Evolutionary conservation across 2,888 invertebrate genomes (phyloP), one percentile per base, ranked within the genome.

Genomic region (Ophion obscuratus): DNA sequence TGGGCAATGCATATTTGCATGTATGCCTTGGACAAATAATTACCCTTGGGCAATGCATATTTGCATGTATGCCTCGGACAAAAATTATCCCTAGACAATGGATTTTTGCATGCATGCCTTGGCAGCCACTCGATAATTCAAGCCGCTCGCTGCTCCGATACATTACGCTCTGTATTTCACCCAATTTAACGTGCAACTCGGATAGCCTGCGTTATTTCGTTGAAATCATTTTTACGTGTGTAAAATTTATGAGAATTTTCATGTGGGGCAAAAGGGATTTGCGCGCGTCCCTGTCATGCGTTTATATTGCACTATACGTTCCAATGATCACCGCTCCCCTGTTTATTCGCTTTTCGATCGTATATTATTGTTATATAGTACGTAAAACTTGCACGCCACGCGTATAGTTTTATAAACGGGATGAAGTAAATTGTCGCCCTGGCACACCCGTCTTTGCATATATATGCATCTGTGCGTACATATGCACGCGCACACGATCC

Each of bases 391-490:
- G 66, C 27, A 67, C n/a, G 57, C 73, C 17, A 27, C 71, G 61
- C 77, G 62, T 57, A 73, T 53, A 53, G 75, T 77, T 66, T 77
- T 75, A 77, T 66, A 78, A 76, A 64, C 62, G 84, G 40, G 67
- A 81, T 62, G 77, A 78, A 68, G 74, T 78, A 84, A 81, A 84
- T 84, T 81, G 81, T 84, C 84, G 57, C 77, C n/a, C 10, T 40
- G 84, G 81, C 81, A 61, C 77, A 81, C 81, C 81, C 84, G 73
- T 78, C 27, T 84, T 81, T 64, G 73, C 73, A 66, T 74, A 62
- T 67, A 74, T 79, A 71, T 66, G 64, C 57, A 76, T 70, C 67
- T 20, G 31, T 17, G 44, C 17, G n/a, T 57, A 62, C 24, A 17
- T 66, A 53, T 31, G 40, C 59, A 61, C n/a, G 27, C 17, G 31